Evolutionary conservation across 2,113 vertebrate species (phyloP).

Genomic region (Motacilla tschutschensis): DNA sequence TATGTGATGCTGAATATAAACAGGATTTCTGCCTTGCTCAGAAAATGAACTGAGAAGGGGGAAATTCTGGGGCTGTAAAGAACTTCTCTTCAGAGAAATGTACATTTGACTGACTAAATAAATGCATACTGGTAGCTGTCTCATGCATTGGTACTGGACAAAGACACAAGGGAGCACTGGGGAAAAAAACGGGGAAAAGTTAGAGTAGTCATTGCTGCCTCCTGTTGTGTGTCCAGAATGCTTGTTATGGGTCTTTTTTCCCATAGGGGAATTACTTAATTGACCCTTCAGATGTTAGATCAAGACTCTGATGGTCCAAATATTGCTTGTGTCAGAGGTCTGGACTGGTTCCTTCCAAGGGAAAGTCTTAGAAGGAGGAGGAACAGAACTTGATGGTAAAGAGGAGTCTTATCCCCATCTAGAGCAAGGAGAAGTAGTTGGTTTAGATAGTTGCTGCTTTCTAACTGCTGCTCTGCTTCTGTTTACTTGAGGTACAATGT

Average conservation of each 20-base stretch:
- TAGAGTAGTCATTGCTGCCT: background rate
- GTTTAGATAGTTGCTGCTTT: background rate
- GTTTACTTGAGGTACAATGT: slow-evolving; percentile 87
- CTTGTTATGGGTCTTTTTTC: slow-evolving; percentile 13
- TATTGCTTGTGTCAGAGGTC: slow-evolving; percentile 24
- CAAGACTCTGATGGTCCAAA: background rate
- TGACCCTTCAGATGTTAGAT: slow-evolving; percentile 34
- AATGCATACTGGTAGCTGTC: background rate
- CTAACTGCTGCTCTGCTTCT: slow-evolving; percentile 1
- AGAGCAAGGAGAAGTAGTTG: background rate
- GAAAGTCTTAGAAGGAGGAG: slow-evolving; percentile 9
- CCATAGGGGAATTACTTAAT: slow-evolving; percentile 21
- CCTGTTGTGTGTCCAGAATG: background rate
- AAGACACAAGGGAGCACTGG: background rate
- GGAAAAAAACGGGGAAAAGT: background rate
- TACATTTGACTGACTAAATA: background rate
- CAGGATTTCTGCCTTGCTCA: background rate
- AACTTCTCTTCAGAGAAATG: background rate
- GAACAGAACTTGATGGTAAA: slow-evolving; percentile 14
- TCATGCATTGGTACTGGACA: background rate
- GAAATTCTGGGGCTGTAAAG: background rate
- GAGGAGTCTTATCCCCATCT: background rate
- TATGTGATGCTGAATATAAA: background rate
- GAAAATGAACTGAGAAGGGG: background rate
- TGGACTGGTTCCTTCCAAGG: slow-evolving; percentile 8